These are phyloP conservation scores for Yoshiicerus persimilis DNA, from an alignment of 1,140 invertebrate species.

Conservation along the genomic window DNA sequence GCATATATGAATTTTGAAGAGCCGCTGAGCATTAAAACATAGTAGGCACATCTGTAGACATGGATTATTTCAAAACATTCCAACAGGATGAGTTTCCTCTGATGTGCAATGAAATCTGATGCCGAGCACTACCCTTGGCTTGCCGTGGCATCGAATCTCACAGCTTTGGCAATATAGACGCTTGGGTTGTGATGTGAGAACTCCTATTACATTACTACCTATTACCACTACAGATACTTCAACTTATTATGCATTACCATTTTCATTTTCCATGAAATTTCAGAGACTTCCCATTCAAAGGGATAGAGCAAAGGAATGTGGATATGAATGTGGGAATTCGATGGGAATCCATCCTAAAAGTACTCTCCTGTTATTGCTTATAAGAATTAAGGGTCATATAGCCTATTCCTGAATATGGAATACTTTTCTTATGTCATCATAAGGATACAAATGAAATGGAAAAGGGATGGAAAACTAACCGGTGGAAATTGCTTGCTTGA, in stretches of 20 bases:
- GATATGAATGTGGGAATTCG: neutral
- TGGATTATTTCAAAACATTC: conserved; percentile 20
- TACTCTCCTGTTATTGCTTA: too few relatives aligned
- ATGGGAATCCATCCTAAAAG: neutral
- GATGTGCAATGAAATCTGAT: conserved; percentile 22
- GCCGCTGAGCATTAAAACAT: neutral
- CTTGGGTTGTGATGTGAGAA: neutral
- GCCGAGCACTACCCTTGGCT: neutral
- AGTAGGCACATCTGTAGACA: neutral
- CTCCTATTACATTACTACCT: neutral
- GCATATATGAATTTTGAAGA: neutral
- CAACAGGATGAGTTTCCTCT: conserved; percentile 11
- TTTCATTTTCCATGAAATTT: conserved; percentile 20
- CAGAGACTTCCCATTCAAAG: neutral
- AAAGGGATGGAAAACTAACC: neutral
- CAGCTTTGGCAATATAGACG: neutral
- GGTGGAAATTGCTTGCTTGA: neutral
- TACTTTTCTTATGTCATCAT: neutral
- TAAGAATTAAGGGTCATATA: too few relatives aligned
- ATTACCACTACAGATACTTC: neutral
- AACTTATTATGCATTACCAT: conserved; percentile 21
- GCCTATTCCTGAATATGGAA: too few relatives aligned
- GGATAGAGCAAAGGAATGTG: neutral
- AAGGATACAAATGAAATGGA: neutral
- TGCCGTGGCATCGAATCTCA: neutral